A percentile compares a stretch with the other conserved stretches of the same genome.
phyloP scores from a whole-genome alignment of 2,888 invertebrate species.

The Epinotia ramella region DNA sequence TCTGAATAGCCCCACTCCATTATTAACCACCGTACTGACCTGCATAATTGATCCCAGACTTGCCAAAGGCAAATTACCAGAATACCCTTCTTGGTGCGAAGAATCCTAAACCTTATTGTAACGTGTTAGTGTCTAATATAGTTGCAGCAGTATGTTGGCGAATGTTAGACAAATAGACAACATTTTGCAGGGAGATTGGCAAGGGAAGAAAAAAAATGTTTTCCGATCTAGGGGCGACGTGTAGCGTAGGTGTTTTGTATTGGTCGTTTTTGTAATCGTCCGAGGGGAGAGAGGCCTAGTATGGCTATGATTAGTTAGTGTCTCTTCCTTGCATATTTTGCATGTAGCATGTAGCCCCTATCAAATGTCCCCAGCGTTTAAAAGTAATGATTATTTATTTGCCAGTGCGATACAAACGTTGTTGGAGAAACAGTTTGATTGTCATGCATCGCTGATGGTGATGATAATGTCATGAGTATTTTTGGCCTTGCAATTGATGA shows the following conservation, averaged over 20 bases:
- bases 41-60: conserved; percentile 69
- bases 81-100: neutral
- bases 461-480: too few relatives aligned
- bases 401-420: too few relatives aligned
- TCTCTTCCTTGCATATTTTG: neutral
- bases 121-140: neutral
- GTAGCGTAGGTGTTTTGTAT: conserved; percentile 26
- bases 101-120: conserved; percentile 21
- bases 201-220: conserved; percentile 42
- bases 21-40: conserved; percentile 57
- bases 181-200: conserved; percentile 46
- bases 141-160: neutral
- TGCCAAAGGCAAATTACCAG: conserved; percentile 51
- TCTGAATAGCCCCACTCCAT: conserved; percentile 58
- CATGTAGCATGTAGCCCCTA: neutral
- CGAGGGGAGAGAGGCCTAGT: neutral
- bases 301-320: neutral
- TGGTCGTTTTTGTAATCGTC: conserved; percentile 28
- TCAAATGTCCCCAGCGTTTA: too few relatives aligned
- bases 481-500: too few relatives aligned
- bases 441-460: too few relatives aligned
- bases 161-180: conserved; percentile 47
- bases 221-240: conserved; percentile 19
- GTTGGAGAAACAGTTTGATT: too few relatives aligned
- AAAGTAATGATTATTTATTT: too few relatives aligned